These are phyloP conservation scores for Acronicta leporina DNA, from an alignment of 2,888 invertebrate genomes.

Conservation along the genomic window DNA sequence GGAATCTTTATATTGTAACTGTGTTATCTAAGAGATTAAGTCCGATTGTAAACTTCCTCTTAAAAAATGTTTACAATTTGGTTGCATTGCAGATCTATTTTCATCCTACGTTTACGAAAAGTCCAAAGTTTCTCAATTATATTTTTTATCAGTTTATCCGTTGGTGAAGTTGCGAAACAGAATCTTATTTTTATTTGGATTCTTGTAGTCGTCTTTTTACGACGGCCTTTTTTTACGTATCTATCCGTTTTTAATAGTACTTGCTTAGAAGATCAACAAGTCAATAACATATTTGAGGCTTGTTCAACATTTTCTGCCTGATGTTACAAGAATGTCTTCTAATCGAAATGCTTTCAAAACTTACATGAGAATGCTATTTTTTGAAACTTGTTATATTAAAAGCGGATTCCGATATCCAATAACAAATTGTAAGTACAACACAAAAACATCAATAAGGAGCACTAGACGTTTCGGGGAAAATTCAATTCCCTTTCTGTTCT, in stretches of 20 bases:
- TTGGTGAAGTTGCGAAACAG: conserved; percentile 28
- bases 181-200: conserved; percentile 39
- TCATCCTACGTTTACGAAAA: conserved; percentile 14
- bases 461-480: conserved; percentile 9
- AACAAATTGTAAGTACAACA: conserved; percentile 10
- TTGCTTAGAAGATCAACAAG: conserved; percentile 36
- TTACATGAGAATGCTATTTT: conserved; percentile 5
- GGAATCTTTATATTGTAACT: conserved; percentile 23
- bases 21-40: conserved; percentile 21
- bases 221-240: conserved; percentile 30
- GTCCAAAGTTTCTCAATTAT: conserved; percentile 23
- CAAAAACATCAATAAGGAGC: conserved; percentile 9
- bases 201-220: conserved; percentile 38
- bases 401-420: conserved; percentile 14
- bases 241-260: conserved; percentile 31
- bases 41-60: conserved; percentile 12
- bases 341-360: conserved; percentile 22
- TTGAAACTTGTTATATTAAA: conserved; percentile 4
- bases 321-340: conserved; percentile 6
- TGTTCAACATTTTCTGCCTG: conserved; percentile 11
- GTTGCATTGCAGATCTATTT: background rate
- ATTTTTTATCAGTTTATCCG: conserved; percentile 23
- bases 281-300: conserved; percentile 13
- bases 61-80: conserved; percentile 25
- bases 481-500: conserved; percentile 22